Conservation (phyloP, 2,888 invertebrate genomes). For the Acrocyrtus sp. region DNA sequence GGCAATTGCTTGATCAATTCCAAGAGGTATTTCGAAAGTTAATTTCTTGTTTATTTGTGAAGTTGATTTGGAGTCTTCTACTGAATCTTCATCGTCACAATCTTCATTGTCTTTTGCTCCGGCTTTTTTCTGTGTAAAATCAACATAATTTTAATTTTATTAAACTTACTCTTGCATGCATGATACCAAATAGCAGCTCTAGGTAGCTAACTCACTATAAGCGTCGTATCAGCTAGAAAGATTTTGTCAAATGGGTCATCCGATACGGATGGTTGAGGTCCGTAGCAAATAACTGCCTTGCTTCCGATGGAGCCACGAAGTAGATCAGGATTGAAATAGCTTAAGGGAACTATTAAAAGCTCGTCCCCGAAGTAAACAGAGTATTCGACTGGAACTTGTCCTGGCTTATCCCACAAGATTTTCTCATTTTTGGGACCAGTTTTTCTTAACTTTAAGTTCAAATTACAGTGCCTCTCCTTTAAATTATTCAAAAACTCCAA, state of each 20-base stretch:
- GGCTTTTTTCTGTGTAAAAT: constrained; percentile 69
- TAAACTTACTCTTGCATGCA: background rate
- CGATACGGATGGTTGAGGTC: constrained; percentile 68
- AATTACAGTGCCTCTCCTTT: constrained; percentile 91
- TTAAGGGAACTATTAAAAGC: constrained; percentile 88
- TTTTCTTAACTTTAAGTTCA: constrained; percentile 78
- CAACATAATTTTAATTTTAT: background rate
- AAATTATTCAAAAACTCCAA: constrained; percentile 79
- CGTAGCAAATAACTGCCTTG: constrained; percentile 74
- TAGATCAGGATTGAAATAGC: constrained; percentile 88
- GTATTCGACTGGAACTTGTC: constrained; percentile 71
- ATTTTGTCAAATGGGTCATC: constrained; percentile 95
- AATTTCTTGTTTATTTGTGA: constrained; percentile 12
- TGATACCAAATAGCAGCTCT: no score
- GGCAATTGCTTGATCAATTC: constrained; percentile 89
- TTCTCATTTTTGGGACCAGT: constrained; percentile 84
- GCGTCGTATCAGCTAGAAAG: constrained; percentile 88
- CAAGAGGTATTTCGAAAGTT: constrained; percentile 77
- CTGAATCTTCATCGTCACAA: constrained; percentile 78
- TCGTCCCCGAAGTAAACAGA: constrained; percentile 88
- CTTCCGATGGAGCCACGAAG: constrained; percentile 80
- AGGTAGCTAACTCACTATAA: no score
- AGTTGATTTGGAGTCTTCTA: constrained; percentile 72
- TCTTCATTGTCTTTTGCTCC: constrained; percentile 73
- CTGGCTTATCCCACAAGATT: constrained; percentile 79